These are phyloP conservation scores for Diadegma fenestrale DNA, from an alignment of 2,888 invertebrate species.

Conservation along the genomic window DNA sequence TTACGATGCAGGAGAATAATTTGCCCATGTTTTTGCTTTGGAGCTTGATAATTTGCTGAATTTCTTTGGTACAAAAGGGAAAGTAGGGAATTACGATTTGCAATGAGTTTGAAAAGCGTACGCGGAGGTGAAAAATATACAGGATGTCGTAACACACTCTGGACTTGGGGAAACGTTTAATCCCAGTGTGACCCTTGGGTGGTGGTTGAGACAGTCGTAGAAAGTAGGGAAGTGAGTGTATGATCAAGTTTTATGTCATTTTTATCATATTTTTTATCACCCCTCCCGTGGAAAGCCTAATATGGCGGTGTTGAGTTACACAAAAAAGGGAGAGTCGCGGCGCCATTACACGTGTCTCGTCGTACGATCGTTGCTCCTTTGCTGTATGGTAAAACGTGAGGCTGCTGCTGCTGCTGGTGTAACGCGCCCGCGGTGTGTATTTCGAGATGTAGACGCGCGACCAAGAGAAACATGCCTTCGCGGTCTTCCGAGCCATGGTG, in stretches of 20 bases:
- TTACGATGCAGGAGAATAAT: background rate
- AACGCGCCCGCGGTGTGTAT: slow-evolving; percentile 62
- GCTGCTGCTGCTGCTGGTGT: slow-evolving; percentile 11
- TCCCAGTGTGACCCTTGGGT: slow-evolving; percentile 2
- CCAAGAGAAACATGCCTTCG: slow-evolving; percentile 57
- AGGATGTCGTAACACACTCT: background rate
- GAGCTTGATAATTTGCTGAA: background rate
- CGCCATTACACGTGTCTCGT: slow-evolving; percentile 62
- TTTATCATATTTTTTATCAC: slow-evolving; percentile 26
- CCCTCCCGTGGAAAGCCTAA: background rate
- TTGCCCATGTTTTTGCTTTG: background rate
- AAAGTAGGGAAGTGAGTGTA: slow-evolving; percentile 16
- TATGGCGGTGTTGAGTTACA: slow-evolving; percentile 58
- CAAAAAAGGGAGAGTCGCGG: slow-evolving; percentile 57
- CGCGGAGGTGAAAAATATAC: background rate
- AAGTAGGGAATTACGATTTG: slow-evolving; percentile 53
- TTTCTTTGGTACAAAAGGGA: slow-evolving; percentile 37
- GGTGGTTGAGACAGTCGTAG: slow-evolving; percentile 5
- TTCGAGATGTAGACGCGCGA: slow-evolving; percentile 64
- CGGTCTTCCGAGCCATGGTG: slow-evolving; percentile 69
- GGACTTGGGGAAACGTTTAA: slow-evolving; percentile 13
- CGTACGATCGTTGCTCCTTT: slow-evolving; percentile 41
- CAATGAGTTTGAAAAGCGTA: background rate
- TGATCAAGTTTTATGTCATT: slow-evolving; percentile 24
- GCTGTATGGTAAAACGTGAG: slow-evolving; percentile 32